Evolutionary conservation across 1,140 invertebrate species (phyloP), one percentile per base, ranked within the genome.

Genomic region (Diachasma alloeum): DNA sequence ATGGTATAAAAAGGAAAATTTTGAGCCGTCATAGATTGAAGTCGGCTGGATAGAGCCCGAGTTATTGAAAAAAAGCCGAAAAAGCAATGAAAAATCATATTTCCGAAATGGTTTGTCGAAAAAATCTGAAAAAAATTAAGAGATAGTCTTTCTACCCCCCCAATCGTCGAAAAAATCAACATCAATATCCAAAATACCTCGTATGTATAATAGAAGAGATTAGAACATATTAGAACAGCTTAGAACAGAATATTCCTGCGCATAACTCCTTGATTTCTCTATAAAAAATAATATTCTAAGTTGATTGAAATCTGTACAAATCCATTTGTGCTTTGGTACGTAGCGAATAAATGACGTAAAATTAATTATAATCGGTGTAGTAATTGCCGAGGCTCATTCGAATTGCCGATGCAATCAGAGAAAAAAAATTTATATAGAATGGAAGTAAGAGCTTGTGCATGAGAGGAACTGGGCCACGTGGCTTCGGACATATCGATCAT

Each of bases 401-500:
- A 88, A 89, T 88, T 89, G 87, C 87, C 80, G 76, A 81, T 86
- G 85, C 86, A 88, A 88, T 88, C 87, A 87, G 84, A 81, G 68
- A 77, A 31, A 6, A 31, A 31, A 31, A 79, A 81, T 78, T 72
- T n/a, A 63, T 70, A 76, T 71, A 74, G 77, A 81, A 48, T 73
- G 77, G 80, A 74, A 75, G 78, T 81, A 82, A 67, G 36, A 19
- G n/a, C 5, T 68, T 37, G 6, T 39, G 31, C n/a, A 24, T 59
- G 24, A 59, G n/a, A 39, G 8, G 17, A 68, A 17, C 15, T 39
- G 48, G 48, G n/a, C 36, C 59, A 66, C 22, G 59, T 66, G 59
- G 22, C 36, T 68, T 17, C 31, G n/a, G 66, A 37, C 1, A 68
- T 68, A 68, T 37, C 36, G 26, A 68, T 17, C 24, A 56, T 63